phyloP scores from a whole-genome alignment of 2,888 invertebrate genomes.

The Thalpophila matura region DNA sequence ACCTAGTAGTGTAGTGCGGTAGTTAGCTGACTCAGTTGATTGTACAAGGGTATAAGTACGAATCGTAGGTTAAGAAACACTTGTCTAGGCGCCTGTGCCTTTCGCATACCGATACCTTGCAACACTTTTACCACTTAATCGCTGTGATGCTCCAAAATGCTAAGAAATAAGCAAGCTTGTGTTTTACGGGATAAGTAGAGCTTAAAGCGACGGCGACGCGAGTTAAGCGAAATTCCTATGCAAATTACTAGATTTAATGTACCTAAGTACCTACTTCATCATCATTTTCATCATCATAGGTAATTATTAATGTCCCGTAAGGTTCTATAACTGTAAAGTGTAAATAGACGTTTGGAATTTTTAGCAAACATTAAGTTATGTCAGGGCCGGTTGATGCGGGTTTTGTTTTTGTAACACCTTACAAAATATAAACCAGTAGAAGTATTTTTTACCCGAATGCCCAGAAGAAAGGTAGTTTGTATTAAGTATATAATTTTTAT shows the following conservation, averaged over 20 bases:
- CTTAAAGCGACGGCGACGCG: neutral
- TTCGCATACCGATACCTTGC: constrained; percentile 54
- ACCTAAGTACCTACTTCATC: neutral
- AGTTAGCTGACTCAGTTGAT: constrained; percentile 25
- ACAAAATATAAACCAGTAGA: too few species aligned
- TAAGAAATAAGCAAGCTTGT: neutral
- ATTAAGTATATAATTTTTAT: neutral
- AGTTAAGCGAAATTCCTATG: too few species aligned
- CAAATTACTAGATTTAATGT: too few species aligned
- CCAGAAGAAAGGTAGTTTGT: too few species aligned
- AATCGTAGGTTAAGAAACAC: constrained; percentile 49
- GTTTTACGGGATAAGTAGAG: neutral
- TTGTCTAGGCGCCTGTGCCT: constrained; percentile 37
- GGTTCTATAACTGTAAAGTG: too few species aligned
- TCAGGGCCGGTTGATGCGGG: too few species aligned
- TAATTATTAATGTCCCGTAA: too few species aligned
- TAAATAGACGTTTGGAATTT: too few species aligned
- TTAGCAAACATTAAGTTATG: too few species aligned
- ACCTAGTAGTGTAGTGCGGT: neutral
- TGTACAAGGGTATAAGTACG: constrained; percentile 35
- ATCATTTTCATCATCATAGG: too few species aligned
- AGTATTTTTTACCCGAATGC: too few species aligned
- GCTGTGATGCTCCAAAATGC: constrained; percentile 9
- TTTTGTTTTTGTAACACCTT: too few species aligned
- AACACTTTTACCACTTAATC: constrained; percentile 33